Evolutionary conservation across 2,797 vertebrate genomes (phyloP).

Genomic region (Pipistrellus nathusii): DNA sequence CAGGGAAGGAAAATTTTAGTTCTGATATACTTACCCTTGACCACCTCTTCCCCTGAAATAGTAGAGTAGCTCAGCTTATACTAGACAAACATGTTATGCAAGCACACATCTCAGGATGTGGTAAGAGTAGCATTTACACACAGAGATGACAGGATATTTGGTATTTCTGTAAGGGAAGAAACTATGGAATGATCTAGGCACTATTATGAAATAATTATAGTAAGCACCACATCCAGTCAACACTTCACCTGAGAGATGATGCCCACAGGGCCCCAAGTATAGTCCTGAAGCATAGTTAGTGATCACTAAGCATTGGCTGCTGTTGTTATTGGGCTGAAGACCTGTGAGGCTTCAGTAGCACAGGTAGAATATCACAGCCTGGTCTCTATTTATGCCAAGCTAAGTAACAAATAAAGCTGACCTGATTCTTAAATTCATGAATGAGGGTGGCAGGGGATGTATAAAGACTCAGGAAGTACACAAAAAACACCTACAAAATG

Average conservation of each 20-base stretch:
- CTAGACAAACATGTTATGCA: neutral
- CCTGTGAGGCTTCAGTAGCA: neutral
- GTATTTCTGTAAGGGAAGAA: constrained; percentile 41
- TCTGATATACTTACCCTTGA: neutral
- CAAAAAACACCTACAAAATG: neutral
- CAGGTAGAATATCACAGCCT: no score
- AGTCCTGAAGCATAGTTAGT: neutral
- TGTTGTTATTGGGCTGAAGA: neutral
- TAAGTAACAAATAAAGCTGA: neutral
- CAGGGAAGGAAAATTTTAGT: neutral
- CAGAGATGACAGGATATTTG: neutral
- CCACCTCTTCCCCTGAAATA: neutral
- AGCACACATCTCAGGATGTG: neutral
- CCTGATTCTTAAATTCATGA: neutral
- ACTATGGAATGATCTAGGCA: neutral
- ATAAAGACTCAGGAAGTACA: neutral
- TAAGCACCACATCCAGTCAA: neutral
- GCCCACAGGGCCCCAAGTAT: neutral
- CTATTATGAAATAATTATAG: neutral
- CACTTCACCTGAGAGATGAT: neutral
- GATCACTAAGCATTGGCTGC: neutral
- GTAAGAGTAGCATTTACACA: constrained; percentile 7
- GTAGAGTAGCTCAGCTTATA: neutral
- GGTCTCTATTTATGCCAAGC: neutral
- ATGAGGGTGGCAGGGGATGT: neutral